Conservation (phyloP, 2,888 invertebrate species). For the Ectemnius continuus region DNA sequence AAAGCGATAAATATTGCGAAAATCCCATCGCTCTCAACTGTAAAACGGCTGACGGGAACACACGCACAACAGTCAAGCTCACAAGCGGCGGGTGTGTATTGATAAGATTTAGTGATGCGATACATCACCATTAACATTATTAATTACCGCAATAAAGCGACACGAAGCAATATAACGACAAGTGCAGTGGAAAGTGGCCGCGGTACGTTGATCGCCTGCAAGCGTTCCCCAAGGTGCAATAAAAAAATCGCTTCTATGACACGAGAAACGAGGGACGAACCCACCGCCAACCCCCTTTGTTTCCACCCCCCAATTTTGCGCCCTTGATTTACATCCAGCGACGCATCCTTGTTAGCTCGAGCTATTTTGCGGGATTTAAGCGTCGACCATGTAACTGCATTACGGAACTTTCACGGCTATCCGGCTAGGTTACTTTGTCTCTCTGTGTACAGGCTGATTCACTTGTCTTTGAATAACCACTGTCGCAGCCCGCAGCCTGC, state of each 20-base stretch:
- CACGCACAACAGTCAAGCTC: neutral
- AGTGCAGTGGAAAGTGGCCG: conserved; percentile 2
- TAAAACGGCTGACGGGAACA: neutral
- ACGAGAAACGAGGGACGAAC: conserved; percentile 9
- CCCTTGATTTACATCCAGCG: conserved; percentile 20
- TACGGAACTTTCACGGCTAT: too few species aligned
- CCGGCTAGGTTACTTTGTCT: too few species aligned
- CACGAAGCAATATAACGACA: neutral
- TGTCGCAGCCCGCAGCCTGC: too few species aligned
- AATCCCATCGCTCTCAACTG: neutral
- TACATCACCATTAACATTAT: conserved; percentile 17
- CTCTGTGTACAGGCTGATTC: too few species aligned
- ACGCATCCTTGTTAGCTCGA: too few species aligned
- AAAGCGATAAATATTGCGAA: neutral
- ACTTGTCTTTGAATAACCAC: too few species aligned
- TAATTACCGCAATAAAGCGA: conserved; percentile 20
- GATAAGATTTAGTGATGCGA: neutral
- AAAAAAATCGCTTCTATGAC: conserved; percentile 38
- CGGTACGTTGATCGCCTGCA: conserved; percentile 31
- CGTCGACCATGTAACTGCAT: too few species aligned
- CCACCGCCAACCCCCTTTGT: conserved; percentile 18
- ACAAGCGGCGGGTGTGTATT: neutral
- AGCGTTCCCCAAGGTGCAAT: conserved; percentile 27
- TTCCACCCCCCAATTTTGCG: conserved; percentile 3
- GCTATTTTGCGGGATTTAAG: too few species aligned